These are phyloP conservation scores for Poeciliopsis retropinna DNA, from an alignment of 2,113 vertebrate species.

Conservation along the genomic window DNA sequence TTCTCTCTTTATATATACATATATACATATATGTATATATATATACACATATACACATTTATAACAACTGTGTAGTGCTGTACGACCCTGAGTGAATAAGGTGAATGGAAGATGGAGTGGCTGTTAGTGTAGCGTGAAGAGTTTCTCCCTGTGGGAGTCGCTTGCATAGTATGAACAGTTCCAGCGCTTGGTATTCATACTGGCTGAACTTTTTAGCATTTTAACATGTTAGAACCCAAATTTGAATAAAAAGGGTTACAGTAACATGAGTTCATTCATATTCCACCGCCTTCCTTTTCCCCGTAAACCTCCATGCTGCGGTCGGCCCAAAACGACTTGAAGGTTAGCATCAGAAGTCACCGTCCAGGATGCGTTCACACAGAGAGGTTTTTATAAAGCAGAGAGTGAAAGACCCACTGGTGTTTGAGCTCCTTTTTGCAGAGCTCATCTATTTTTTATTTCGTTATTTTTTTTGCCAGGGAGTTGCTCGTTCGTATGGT, in stretches of 20 bases:
- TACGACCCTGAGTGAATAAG: conserved; percentile 3
- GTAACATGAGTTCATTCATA: neutral
- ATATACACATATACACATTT: too few species aligned
- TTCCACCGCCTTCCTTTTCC: too few species aligned
- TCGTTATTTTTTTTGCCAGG: neutral
- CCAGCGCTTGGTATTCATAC: neutral
- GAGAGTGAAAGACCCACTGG: too few species aligned
- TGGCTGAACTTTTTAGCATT: neutral
- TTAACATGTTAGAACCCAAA: neutral
- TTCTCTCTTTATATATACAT: conserved; percentile 1
- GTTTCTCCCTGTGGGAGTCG: neutral
- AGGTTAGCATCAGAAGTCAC: neutral
- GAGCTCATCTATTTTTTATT: too few species aligned
- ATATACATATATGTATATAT: neutral
- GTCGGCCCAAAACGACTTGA: neutral
- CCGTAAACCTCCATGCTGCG: too few species aligned
- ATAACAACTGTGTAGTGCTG: conserved; percentile 21
- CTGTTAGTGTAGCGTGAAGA: conserved; percentile 7
- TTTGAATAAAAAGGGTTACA: neutral
- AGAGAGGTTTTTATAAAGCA: too few species aligned
- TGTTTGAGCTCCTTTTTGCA: too few species aligned
- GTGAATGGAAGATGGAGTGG: conserved; percentile 23
- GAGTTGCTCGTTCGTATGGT: neutral
- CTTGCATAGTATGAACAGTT: neutral
- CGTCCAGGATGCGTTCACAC: too few species aligned